Evolutionary conservation across 1,140 invertebrate genomes (phyloP).

Genomic region (Apocrypta bakeri): DNA sequence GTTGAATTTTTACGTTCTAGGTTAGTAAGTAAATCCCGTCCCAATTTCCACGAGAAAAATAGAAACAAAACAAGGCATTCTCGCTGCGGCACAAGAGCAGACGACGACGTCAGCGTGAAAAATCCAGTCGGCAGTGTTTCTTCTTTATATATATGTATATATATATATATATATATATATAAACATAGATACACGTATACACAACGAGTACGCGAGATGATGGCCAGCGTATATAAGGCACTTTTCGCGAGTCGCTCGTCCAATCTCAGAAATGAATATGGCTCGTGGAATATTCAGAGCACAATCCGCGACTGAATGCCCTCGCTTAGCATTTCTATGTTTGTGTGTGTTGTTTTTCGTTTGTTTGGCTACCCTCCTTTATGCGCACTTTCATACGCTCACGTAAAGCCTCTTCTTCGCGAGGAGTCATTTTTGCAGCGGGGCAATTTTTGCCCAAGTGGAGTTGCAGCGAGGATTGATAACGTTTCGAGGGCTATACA

Average conservation of each 20-base stretch:
- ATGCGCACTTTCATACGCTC: not conserved
- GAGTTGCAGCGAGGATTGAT: slow-evolving; percentile 3
- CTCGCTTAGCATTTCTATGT: slow-evolving; percentile 1
- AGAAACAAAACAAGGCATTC: not conserved
- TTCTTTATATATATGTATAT: not conserved
- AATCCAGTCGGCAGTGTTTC: not conserved
- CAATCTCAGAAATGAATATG: slow-evolving; percentile 32
- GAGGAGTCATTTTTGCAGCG: not conserved
- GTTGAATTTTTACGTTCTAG: not conserved
- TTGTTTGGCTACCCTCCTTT: slow-evolving; percentile 10
- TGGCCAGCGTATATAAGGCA: not conserved
- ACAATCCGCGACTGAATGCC: slow-evolving; percentile 1
- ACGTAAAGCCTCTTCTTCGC: not conserved
- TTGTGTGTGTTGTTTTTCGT: slow-evolving; percentile 7
- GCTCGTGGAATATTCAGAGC: slow-evolving; percentile 7
- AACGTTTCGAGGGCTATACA: not conserved
- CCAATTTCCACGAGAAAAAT: not conserved
- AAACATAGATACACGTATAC: not conserved
- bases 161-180: not conserved
- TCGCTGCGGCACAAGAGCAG: too few relatives aligned
- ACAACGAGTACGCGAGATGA: not conserved
- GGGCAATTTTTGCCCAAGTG: not conserved
- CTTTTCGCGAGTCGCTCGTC: slow-evolving; percentile 11
- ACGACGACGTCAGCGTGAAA: not conserved
- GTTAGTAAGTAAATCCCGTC: not conserved